Conservation (phyloP, 2,888 invertebrate species). For the Ophion costatus region DNA sequence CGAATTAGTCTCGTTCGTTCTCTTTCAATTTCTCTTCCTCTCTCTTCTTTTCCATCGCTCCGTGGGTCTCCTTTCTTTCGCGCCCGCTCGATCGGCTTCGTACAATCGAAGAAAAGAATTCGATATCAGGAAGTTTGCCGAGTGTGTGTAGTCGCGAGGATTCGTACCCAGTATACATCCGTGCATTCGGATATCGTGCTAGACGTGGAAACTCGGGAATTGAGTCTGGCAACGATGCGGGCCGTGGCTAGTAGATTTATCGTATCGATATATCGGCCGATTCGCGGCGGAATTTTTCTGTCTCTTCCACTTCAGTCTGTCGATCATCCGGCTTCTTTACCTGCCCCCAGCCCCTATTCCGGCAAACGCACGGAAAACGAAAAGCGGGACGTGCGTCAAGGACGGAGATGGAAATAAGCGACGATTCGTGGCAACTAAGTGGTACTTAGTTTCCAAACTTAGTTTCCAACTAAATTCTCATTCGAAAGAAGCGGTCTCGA, state of each 20-base stretch:
- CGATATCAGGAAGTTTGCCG: conserved; percentile 58
- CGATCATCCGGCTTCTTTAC: neutral
- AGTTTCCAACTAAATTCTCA: neutral
- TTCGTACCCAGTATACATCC: conserved; percentile 25
- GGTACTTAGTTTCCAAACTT: neutral
- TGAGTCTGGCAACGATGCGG: neutral
- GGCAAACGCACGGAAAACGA: neutral
- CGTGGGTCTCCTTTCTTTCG: neutral
- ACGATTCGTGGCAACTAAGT: neutral
- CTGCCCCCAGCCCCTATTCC: neutral
- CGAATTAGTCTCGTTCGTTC: conserved; percentile 67
- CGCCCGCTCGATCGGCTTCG: conserved; percentile 46
- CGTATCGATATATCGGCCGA: neutral
- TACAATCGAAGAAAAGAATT: conserved; percentile 66
- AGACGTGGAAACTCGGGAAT: conserved; percentile 27
- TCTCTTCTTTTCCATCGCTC: neutral
- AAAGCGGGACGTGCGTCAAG: neutral
- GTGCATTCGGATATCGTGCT: conserved; percentile 11
- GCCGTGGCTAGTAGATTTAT: neutral
- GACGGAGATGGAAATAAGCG: neutral
- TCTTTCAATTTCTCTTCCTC: neutral
- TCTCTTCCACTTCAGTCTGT: conserved; percentile 3
- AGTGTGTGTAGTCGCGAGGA: neutral
- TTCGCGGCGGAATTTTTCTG: neutral
- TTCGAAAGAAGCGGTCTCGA: neutral